Evolutionary conservation across 2,888 invertebrate genomes (phyloP), one percentile per base, ranked within the genome.

Genomic region (Therioaphis trifolii): DNA sequence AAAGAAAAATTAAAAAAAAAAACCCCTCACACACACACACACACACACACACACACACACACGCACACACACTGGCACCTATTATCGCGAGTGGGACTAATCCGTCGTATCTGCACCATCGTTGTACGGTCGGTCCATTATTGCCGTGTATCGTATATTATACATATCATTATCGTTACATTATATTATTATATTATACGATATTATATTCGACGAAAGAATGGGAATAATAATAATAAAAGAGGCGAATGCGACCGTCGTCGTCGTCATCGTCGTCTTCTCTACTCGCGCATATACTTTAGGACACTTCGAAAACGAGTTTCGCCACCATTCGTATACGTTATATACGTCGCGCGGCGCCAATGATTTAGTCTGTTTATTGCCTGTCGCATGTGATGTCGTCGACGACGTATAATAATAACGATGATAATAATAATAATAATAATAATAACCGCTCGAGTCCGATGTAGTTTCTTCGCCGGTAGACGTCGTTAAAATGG

Each of bases 321-420:
- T 77, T 49, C 61, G 77, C 63, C 77, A 66, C 63, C 40, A 40
- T 55, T 58, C 18, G 5, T 49, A 52, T n/a, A 7, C 29, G 11
- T 21, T 35, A 9, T 9, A 18, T 24, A 27, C 24, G 43, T 52
- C 43, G 40, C n/a, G 76, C 43, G 76, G 46, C 61, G 63, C 76
- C 46, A 66, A 77, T 49, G 49, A 77, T 77, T 77, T 49, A 66
- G 49, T 21, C 77, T 66, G 63, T 77, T 77, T 77, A 66, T 77
- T 49, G 77, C 63, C 55, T 24, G 72, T 21, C 52, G 46, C 12
- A 2, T 12, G 46, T 15, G 58, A 5, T 24, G 58, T 21, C 21
- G 58, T 58, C 58, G 24, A 2, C 58, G 58, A 58, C 58, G 58
- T n/a, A n/a, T 55, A n/a, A 55, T 55, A 15, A 46, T 46, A 21